These are phyloP conservation scores for Geothlypis trichas DNA, from an alignment of 2,113 vertebrate species.

Conservation along the genomic window DNA sequence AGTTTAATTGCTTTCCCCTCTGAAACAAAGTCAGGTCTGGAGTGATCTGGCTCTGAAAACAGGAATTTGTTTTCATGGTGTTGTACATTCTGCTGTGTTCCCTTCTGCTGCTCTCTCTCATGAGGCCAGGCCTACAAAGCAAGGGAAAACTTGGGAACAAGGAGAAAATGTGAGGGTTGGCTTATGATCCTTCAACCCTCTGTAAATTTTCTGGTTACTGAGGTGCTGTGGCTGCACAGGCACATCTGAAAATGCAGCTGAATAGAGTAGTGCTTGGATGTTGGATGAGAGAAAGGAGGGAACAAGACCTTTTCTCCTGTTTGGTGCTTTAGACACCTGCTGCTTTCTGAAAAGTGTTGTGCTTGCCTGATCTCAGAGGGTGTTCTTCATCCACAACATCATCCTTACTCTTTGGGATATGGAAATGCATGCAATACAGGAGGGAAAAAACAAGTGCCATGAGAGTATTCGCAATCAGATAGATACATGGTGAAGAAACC, in stretches of 20 bases:
- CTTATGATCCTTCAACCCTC: neutral
- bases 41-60: neutral
- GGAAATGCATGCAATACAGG: neutral
- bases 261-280: neutral
- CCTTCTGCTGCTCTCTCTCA: neutral
- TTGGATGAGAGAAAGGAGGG: neutral
- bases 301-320: neutral
- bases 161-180: neutral
- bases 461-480: neutral
- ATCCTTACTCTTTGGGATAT: neutral
- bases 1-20: neutral
- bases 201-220: neutral
- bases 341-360: neutral
- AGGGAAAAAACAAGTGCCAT: neutral
- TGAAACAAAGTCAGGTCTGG: neutral
- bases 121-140: neutral
- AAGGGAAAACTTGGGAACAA: neutral
- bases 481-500: neutral
- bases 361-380: neutral
- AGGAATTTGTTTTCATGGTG: neutral
- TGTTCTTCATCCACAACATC: neutral
- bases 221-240: neutral
- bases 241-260: neutral
- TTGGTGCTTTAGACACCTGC: neutral
- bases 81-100: neutral